phyloP scores from a whole-genome alignment of 1,140 invertebrate species.

The Phenacoccus solenopsis region DNA sequence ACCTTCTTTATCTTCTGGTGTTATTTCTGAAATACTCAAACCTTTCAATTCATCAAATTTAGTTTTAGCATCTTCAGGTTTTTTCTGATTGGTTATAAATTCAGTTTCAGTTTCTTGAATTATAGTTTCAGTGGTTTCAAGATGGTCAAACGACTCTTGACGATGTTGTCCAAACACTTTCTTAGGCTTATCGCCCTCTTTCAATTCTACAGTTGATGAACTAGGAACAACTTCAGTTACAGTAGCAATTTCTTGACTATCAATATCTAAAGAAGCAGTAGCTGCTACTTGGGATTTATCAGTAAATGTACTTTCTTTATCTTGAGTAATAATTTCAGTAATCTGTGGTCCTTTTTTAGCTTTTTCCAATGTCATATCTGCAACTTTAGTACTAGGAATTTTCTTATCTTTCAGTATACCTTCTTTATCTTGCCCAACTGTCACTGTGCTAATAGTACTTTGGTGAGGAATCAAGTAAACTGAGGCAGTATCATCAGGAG shows the following conservation, averaged over 20 bases:
- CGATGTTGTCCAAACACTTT: constrained; percentile 22
- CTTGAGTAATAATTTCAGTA: constrained; percentile 25
- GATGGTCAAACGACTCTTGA: constrained; percentile 26
- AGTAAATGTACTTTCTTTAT: constrained; percentile 27
- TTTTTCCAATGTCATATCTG: constrained; percentile 11
- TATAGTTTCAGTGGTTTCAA: constrained; percentile 32
- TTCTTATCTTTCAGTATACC: constrained; percentile 21
- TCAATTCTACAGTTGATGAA: constrained; percentile 29
- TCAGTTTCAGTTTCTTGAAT: constrained; percentile 32
- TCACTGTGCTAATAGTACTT: constrained; percentile 13
- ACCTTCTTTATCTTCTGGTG: constrained; percentile 36
- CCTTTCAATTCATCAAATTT: constrained; percentile 36
- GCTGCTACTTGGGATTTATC: constrained; percentile 15
- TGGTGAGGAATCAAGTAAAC: not conserved
- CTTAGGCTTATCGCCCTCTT: constrained; percentile 27
- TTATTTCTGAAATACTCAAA: constrained; percentile 37
- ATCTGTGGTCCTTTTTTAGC: constrained; percentile 23
- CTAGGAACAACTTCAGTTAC: constrained; percentile 23
- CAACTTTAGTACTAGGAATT: not conserved
- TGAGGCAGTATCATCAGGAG: not conserved
- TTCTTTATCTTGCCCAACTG: constrained; percentile 32
- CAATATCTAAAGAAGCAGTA: not conserved
- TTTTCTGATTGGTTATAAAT: constrained; percentile 30
- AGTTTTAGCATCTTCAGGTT: constrained; percentile 32
- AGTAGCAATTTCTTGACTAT: constrained; percentile 7